Evolutionary conservation across 1,140 invertebrate genomes (phyloP), one percentile per base, ranked within the genome.

Genomic region (Scaptomyza hsui): DNA sequence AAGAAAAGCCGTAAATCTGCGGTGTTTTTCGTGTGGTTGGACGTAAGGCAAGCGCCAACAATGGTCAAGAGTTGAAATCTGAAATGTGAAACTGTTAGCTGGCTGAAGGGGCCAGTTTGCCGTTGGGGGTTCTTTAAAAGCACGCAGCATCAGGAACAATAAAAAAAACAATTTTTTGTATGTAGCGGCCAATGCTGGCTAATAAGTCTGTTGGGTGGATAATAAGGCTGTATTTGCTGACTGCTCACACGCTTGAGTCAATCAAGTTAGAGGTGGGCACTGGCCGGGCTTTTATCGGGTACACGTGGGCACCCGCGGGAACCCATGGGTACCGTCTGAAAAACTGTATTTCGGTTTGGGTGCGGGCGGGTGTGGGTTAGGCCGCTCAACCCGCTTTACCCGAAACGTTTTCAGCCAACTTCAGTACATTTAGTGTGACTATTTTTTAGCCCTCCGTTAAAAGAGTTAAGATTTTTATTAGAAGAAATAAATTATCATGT

Each of bases 1-100:
- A 85, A 77, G 78, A 81, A 80, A 76, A 85, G 86, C 80, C 80
- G 81, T 85, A 85, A 85, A 85, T 85, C 80, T 85, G 80, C 77
- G 80, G 81, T 71, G 86, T 85, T 77, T 80, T 85, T 77, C 81
- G 86, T 86, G 76, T 77, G 77, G 75, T 52, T 74, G 77, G 75
- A 45, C 61, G 65, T 65, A 61, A 41, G 48, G 61, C 59, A 80
- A 44, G 45, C 26, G 61, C 24, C 44, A 44, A 26, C 16, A 62
- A 47, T 24, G 4, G 1, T 24, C 12, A 51, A 6, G 15, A 44
- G 52, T 42, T 71, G 68, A 44, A 71, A 71, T 53, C 62, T 67
- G 69, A 47, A 65, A 72, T 62, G 60, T 44, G 67, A 67, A 68
- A 60, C 55, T 60, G 51, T 69, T 39, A 45, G 39, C 55, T 67